These are phyloP conservation scores for Actinemys pallida DNA, from an alignment of 2,113 vertebrate species.

Conservation along the genomic window DNA sequence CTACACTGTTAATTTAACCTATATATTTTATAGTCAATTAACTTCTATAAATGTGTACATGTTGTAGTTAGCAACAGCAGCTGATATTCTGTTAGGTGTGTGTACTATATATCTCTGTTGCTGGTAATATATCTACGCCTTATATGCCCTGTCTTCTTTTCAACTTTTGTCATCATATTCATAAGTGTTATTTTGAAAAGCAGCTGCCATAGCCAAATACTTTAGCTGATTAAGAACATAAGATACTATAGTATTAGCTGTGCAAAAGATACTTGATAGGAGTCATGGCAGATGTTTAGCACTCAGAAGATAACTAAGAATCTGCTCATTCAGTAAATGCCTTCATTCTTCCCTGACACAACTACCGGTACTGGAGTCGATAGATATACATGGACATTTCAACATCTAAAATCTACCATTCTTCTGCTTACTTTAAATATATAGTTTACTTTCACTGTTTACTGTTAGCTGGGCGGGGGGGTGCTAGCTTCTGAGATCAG, in stretches of 20 bases:
- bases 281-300: conserved; percentile 72
- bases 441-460: conserved; percentile 31
- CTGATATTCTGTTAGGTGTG: neutral
- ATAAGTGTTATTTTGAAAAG: conserved; percentile 69
- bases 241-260: conserved; percentile 70
- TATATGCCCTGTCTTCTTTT: conserved; percentile 59
- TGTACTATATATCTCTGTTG: conserved; percentile 19
- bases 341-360: conserved; percentile 64
- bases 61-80: conserved; percentile 28
- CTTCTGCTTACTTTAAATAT: conserved; percentile 56
- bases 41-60: neutral
- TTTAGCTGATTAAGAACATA: conserved; percentile 74
- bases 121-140: conserved; percentile 34
- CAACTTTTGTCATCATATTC: conserved; percentile 67
- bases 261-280: conserved; percentile 77
- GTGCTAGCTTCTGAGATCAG: conserved; percentile 57
- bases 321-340: conserved; percentile 77
- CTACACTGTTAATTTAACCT: neutral
- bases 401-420: conserved; percentile 38
- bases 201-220: conserved; percentile 71
- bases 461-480: conserved; percentile 34
- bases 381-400: conserved; percentile 26
- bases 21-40: neutral
- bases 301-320: conserved; percentile 70
- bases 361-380: conserved; percentile 42